Evolutionary conservation across 2,113 vertebrate species (phyloP).

Genomic region (Etia nguti): DNA sequence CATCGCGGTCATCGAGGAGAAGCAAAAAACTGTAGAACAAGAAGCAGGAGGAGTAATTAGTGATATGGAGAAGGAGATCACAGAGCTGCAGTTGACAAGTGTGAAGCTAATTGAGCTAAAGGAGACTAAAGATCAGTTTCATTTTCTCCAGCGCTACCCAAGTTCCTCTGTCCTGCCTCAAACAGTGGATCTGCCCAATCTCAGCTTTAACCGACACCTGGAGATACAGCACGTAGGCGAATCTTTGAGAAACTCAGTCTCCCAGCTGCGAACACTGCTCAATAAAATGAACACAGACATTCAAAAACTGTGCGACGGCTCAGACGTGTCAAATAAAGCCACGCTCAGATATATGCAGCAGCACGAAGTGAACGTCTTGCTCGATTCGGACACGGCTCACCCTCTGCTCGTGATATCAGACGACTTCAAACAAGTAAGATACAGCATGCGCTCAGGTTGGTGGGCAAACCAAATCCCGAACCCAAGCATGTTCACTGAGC

Average conservation of each 20-base stretch:
- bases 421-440: conserved; percentile 20
- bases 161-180: not conserved
- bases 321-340: not conserved
- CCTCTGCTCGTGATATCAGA: conserved; percentile 19
- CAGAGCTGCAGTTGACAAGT: not conserved
- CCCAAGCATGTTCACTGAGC: not conserved
- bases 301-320: not conserved
- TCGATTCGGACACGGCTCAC: conserved; percentile 29
- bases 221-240: not conserved
- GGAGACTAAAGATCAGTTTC: not conserved
- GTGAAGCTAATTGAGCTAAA: conserved; percentile 7
- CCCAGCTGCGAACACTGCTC: not conserved
- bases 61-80: conserved; percentile 16
- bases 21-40: conserved; percentile 22
- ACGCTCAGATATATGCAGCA: conserved; percentile 4
- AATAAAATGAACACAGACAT: not conserved
- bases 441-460: not conserved
- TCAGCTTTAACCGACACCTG: not conserved
- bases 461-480: not conserved
- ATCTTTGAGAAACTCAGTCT: not conserved
- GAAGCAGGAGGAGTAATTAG: not conserved
- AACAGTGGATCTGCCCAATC: not conserved
- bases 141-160: conserved; percentile 8
- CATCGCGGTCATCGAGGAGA: not conserved
- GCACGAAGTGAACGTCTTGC: not conserved